Evolutionary conservation across 2,888 invertebrate species (phyloP).

Genomic region (Nasonovia ribisnigri): DNA sequence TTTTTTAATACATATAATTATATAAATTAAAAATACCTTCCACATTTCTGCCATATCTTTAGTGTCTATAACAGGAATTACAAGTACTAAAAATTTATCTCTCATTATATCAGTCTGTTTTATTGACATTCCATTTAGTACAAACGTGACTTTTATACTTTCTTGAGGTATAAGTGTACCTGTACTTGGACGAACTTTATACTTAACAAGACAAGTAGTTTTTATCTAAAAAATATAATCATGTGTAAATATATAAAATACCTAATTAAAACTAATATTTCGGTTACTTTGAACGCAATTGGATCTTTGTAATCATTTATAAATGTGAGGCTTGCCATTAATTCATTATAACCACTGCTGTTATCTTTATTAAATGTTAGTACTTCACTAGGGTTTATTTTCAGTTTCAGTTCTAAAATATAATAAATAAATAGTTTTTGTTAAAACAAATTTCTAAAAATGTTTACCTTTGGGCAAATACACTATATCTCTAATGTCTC

Average conservation of each 20-base stretch:
- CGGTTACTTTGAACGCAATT: slow-evolving; percentile 55
- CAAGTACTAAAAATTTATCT: slow-evolving; percentile 92
- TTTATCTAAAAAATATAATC: slow-evolving; percentile 79
- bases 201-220: slow-evolving; percentile 96
- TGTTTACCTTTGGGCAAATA: slow-evolving; percentile 56
- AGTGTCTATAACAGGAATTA: slow-evolving; percentile 77
- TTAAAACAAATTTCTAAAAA: not conserved
- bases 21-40: slow-evolving; percentile 73
- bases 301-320: slow-evolving; percentile 52
- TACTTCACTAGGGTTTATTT: slow-evolving; percentile 51
- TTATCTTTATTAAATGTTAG: slow-evolving; percentile 51
- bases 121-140: slow-evolving; percentile 81
- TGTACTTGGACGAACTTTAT: slow-evolving; percentile 89
- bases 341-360: slow-evolving; percentile 48
- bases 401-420: slow-evolving; percentile 54
- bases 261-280: slow-evolving; percentile 32
- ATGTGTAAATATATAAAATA: not conserved
- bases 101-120: slow-evolving; percentile 76
- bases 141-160: slow-evolving; percentile 78
- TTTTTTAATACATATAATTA: not conserved
- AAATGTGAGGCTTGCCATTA: slow-evolving; percentile 49
- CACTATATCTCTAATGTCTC: slow-evolving; percentile 51
- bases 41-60: slow-evolving; percentile 80
- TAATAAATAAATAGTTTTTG: not conserved
- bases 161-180: slow-evolving; percentile 80